Conservation (phyloP, 1,140 invertebrate genomes). For the Metaphire vulgaris region DNA sequence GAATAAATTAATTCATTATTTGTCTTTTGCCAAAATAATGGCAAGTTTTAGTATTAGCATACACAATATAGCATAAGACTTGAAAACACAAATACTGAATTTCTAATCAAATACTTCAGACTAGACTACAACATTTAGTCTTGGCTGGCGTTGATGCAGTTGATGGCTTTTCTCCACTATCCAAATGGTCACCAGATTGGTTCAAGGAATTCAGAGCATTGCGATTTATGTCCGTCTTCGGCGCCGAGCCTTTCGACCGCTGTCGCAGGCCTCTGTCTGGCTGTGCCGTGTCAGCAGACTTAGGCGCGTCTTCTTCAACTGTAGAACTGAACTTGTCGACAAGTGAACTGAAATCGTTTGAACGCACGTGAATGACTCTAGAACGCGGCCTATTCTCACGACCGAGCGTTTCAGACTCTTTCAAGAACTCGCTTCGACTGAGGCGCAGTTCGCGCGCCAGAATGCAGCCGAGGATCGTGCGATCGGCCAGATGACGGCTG, state of each 20-base stretch:
- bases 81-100: too few species aligned
- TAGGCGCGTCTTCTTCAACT: too few species aligned
- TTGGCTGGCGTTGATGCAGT: neutral
- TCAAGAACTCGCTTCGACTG: neutral
- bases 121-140: neutral
- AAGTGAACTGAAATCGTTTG: conserved; percentile 30
- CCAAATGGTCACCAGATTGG: neutral
- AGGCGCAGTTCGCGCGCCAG: conserved; percentile 1
- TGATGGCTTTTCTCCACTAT: neutral
- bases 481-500: conserved; percentile 6
- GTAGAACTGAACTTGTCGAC: conserved; percentile 13
- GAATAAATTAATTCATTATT: too few species aligned
- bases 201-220: neutral
- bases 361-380: conserved; percentile 27
- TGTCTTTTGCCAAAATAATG: too few species aligned
- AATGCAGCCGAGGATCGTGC: neutral
- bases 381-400: conserved; percentile 22
- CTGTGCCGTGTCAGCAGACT: neutral
- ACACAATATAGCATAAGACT: too few species aligned
- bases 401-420: conserved; percentile 19
- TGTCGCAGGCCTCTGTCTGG: neutral
- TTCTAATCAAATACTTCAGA: too few species aligned
- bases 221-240: neutral
- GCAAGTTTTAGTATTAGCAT: too few species aligned
- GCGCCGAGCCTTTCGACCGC: neutral